Base-by-base conservation (phyloP, 2,888 invertebrate genomes). In the Lissocephala sabroskyi region DNA sequence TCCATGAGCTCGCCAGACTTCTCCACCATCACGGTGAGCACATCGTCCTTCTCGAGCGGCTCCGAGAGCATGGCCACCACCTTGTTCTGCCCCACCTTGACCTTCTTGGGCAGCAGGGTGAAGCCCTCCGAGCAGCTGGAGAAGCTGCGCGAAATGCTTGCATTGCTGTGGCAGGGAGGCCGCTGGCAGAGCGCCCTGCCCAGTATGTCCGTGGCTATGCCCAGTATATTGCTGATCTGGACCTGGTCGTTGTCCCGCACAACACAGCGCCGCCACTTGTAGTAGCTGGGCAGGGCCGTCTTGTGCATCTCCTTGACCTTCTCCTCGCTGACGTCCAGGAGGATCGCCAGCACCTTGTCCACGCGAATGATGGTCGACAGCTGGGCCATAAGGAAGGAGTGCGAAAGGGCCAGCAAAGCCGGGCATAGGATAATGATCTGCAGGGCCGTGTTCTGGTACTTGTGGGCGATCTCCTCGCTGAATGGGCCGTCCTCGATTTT, bases 351-450 rank as follows among this genome's bases (percentile, higher is more conserved):
- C 9, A 94, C 90, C 65, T 92, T 90, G 55, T 93, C 92, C 1
- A 90, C 86, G 45, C 84, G 80, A 19, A 85, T 64, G n/a, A 85
- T 81, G 13, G 80, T 71, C 13, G 80, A 71, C 1, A 85, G 62
- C 51, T 84, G 84, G n/a, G 80, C 49, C 58, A 83, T 83, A 11
- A 85, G 56, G 48, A 83, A 80, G 13, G 83, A 79, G 54, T 82
- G 81, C 2, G 85, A 81, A 13, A 84, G 62, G 1, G 90, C 88
- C 58, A 93, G 84, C 36, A 95, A 87, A 43, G 88, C 88, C 0
- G 94, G 94, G 75, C 94, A 95, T 36, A 95, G 82, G 13, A 95
- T 91, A 36, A 95, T 88, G 51, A 95, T 90, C 82, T 94, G 94
- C 32, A 95, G 85, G 52, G 92, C 91, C 0, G 93, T 91, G 80